These are phyloP conservation scores for Drosophila differens DNA, from an alignment of 2,888 invertebrate genomes.

Conservation along the genomic window DNA sequence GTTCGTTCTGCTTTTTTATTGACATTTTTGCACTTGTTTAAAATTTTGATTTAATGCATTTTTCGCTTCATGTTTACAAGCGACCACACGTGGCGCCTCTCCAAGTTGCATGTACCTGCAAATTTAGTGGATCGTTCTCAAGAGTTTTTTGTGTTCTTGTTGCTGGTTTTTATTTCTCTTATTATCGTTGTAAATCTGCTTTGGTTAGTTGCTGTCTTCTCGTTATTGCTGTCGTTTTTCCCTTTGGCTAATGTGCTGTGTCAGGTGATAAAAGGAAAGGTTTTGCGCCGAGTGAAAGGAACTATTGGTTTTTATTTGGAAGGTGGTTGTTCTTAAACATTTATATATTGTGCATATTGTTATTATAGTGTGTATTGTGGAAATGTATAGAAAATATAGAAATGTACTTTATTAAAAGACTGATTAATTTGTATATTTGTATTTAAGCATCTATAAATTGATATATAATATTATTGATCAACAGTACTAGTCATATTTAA, in stretches of 20 bases:
- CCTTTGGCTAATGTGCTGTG: background rate
- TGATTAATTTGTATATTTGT: background rate
- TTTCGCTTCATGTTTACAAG: conserved; percentile 55
- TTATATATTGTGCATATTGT: accelerated
- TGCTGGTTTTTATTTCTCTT: background rate
- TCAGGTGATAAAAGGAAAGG: conserved; percentile 18
- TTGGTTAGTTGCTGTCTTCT: background rate
- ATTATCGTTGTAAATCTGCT: conserved; percentile 31
- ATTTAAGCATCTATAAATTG: background rate
- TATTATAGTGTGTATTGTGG: background rate
- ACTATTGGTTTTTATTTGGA: no score
- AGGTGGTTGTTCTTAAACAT: background rate
- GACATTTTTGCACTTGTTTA: conserved; percentile 82
- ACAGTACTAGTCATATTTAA: background rate
- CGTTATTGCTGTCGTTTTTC: background rate
- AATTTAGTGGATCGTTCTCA: conserved; percentile 51
- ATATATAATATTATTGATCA: background rate
- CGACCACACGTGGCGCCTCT: conserved; percentile 78
- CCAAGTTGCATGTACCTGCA: conserved; percentile 40
- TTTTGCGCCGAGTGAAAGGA: no score
- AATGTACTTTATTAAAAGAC: background rate
- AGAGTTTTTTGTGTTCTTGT: background rate
- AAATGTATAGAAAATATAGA: background rate
- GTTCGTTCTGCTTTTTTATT: conserved; percentile 62
- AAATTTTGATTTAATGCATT: conserved; percentile 77